phyloP scores from a whole-genome alignment of 2,113 vertebrate species.

The Garra rufa region DNA sequence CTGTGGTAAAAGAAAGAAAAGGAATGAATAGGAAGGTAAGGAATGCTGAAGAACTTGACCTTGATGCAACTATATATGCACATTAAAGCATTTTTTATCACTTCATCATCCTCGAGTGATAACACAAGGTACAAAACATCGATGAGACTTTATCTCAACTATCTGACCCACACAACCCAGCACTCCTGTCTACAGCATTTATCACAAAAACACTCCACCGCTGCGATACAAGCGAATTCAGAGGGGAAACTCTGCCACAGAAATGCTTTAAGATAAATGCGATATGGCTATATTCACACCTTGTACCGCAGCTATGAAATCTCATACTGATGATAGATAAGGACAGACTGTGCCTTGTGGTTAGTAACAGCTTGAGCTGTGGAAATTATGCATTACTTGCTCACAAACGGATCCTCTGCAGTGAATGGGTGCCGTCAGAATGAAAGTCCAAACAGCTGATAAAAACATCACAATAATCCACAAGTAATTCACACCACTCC shows the following conservation, averaged over 20 bases:
- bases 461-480: not conserved
- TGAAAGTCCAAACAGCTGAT: not conserved
- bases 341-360: not conserved
- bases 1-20: not conserved
- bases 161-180: not conserved
- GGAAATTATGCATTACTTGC: not conserved
- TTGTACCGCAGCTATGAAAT: not conserved
- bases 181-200: not conserved
- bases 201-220: not conserved
- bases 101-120: not conserved
- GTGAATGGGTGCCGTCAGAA: not conserved
- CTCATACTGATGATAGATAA: not conserved
- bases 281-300: not conserved
- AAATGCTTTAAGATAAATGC: conserved; percentile 1
- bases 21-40: not conserved
- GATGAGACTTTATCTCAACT: not conserved
- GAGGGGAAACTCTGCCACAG: not conserved
- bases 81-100: not conserved
- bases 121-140: not conserved
- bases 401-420: not conserved
- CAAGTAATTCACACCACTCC: not conserved
- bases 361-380: not conserved
- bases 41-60: not conserved
- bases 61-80: not conserved
- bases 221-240: not conserved